These are phyloP conservation scores for Eurystomus gularis DNA, from an alignment of 2,113 vertebrate genomes.

Conservation along the genomic window DNA sequence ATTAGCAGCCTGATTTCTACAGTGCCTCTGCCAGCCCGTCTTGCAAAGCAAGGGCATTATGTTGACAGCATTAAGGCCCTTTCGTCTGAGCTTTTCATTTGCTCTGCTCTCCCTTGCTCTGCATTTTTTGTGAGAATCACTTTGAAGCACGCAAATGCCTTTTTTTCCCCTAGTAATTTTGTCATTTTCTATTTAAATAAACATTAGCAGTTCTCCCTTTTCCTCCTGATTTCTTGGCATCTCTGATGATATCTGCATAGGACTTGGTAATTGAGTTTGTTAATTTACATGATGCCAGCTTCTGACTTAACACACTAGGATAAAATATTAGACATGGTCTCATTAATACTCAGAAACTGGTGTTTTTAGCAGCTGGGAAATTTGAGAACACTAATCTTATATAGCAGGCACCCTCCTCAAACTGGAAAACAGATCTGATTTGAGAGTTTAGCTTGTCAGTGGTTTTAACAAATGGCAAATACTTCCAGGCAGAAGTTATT, in stretches of 20 bases:
- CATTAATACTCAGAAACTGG: not conserved
- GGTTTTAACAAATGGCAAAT: not conserved
- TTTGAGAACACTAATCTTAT: not conserved
- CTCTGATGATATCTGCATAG: not conserved
- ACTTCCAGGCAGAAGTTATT: not conserved
- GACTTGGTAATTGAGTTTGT: not conserved
- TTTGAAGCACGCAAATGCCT: not conserved
- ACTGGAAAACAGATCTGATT: not conserved
- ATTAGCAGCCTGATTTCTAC: not conserved
- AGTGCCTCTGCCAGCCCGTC: not conserved
- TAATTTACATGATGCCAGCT: not conserved
- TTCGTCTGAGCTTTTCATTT: not conserved
- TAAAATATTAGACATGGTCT: not conserved
- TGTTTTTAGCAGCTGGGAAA: not conserved
- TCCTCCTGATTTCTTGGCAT: not conserved
- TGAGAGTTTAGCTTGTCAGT: not conserved
- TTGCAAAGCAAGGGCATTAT: not conserved
- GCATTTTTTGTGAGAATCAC: not conserved
- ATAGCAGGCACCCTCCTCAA: not conserved
- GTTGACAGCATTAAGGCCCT: not conserved
- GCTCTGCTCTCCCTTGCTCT: not conserved
- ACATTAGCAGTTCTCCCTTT: not conserved
- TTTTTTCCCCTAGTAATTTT: not conserved
- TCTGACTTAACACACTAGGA: not conserved
- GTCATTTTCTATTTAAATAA: constrained; percentile 27